Percentiles rank a stretch among this genome's conserved stretches.
phyloP scores from a whole-genome alignment of 2,797 vertebrate genomes.

The Steatocranus sp. region DNA sequence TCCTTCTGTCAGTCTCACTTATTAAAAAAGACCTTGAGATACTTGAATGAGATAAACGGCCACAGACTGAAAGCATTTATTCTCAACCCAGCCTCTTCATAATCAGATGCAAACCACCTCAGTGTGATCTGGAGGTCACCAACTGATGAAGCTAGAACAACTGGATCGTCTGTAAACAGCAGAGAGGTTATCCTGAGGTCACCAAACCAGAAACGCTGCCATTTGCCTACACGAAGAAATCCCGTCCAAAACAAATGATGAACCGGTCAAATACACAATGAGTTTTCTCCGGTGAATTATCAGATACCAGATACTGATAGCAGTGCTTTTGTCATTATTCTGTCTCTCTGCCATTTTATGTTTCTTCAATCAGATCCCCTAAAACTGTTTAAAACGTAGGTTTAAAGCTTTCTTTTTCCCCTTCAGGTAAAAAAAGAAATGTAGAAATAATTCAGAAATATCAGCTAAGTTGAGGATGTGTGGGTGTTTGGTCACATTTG shows the following conservation, averaged over 20 bases:
- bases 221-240: background rate
- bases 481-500: background rate
- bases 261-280: background rate
- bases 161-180: background rate
- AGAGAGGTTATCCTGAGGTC: background rate
- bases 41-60: background rate
- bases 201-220: fast-evolving
- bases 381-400: background rate
- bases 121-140: background rate
- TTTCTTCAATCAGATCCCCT: background rate
- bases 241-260: background rate
- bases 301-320: background rate
- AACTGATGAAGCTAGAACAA: background rate
- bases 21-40: background rate
- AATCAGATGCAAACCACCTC: background rate
- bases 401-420: background rate
- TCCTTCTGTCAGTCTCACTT: background rate
- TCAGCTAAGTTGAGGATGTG: background rate
- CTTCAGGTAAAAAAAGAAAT: background rate
- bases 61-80: background rate
- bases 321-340: background rate
- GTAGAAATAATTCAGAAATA: background rate
- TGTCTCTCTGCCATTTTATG: background rate
- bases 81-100: background rate
- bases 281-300: background rate